phyloP scores from a whole-genome alignment of 2,113 vertebrate genomes.

The Scatophagus argus region DNA sequence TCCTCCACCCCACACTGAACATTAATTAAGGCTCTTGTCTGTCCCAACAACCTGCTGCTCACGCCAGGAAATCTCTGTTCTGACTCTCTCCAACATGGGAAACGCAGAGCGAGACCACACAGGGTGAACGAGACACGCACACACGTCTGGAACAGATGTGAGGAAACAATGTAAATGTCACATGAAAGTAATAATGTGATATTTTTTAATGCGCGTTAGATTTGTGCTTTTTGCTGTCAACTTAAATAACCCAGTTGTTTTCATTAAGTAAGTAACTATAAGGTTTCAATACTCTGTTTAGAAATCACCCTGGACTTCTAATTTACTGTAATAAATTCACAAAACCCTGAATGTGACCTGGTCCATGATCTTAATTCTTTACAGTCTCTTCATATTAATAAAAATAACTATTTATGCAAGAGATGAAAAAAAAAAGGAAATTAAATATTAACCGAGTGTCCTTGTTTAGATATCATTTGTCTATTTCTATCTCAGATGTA shows the following conservation, averaged over 20 bases:
- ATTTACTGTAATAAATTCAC: background rate
- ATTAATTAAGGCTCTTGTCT: conserved; percentile 75
- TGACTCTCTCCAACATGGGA: conserved; percentile 32
- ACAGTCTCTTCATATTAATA: too few species aligned
- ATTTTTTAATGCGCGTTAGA: background rate
- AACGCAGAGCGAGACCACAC: conserved; percentile 28
- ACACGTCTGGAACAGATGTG: conserved; percentile 21
- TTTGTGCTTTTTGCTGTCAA: background rate
- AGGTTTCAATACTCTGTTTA: background rate
- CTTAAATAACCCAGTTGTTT: background rate
- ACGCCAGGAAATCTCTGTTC: conserved; percentile 47
- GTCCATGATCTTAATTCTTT: background rate
- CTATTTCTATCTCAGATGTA: background rate
- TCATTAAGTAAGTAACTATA: background rate
- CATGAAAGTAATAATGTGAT: background rate
- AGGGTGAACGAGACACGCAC: background rate
- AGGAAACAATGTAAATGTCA: conserved; percentile 10
- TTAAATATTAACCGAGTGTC: background rate
- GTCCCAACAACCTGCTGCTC: conserved; percentile 65
- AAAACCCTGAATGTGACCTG: background rate
- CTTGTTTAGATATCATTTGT: background rate
- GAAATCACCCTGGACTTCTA: background rate
- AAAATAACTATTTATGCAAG: background rate
- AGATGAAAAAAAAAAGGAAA: background rate
- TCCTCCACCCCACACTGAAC: conserved; percentile 54